Conservation (phyloP, 2,888 invertebrate species). For the Mythimna lalbum region DNA sequence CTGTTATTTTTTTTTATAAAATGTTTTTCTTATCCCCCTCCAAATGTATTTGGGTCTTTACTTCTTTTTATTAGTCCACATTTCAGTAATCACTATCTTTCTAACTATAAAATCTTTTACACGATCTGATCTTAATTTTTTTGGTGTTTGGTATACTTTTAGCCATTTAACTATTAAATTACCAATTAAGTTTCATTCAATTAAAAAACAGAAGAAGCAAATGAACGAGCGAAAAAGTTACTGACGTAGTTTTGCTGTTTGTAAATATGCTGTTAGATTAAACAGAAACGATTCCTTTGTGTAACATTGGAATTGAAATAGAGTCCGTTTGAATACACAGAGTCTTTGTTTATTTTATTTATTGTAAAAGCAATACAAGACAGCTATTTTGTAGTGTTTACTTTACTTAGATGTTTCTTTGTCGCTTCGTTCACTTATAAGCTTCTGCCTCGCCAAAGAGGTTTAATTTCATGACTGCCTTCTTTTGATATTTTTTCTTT, state of each 20-base stretch:
- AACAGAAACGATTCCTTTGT: slow-evolving; percentile 44
- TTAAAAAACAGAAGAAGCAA: not conserved
- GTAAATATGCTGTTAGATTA: slow-evolving; percentile 30
- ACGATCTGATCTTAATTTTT: not conserved
- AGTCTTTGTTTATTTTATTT: slow-evolving; percentile 37
- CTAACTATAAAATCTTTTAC: too few species aligned
- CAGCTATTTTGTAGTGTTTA: not conserved
- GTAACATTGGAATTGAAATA: slow-evolving; percentile 24
- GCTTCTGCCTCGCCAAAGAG: too few species aligned
- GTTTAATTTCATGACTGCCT: not conserved
- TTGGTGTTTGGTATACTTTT: not conserved
- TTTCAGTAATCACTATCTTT: too few species aligned
- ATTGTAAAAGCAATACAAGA: slow-evolving; percentile 16
- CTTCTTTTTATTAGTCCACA: not conserved
- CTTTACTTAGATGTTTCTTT: slow-evolving; percentile 5
- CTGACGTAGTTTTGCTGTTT: slow-evolving; percentile 1
- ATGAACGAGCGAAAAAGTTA: not conserved
- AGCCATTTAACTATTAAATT: not conserved
- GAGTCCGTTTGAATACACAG: slow-evolving; percentile 28
- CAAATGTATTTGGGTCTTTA: too few species aligned
- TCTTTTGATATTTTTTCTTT: not conserved
- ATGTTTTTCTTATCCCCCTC: too few species aligned
- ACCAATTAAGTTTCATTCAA: not conserved
- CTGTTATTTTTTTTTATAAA: too few species aligned
- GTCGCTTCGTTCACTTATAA: slow-evolving; percentile 6